Evolutionary conservation across 1,140 invertebrate species (phyloP), one percentile per base, ranked within the genome.

Genomic region (Polypedilum pembai): DNA sequence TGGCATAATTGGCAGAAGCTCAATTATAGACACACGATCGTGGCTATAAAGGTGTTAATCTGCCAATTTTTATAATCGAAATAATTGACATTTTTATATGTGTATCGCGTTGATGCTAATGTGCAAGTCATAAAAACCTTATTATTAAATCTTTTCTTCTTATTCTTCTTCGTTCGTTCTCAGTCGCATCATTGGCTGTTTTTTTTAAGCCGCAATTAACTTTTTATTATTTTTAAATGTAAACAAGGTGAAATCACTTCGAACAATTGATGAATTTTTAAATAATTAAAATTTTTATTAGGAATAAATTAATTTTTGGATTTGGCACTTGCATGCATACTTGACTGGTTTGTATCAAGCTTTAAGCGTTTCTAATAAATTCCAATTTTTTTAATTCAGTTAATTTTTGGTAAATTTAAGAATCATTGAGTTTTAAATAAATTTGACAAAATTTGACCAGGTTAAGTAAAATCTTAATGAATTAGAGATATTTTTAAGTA

Each of bases 21-120:
- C 20, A 33, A 33, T 73, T 73, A 73, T 73, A 33, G 69, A 73
- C 69, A 21, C 69, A 73, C 21, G 12, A 33, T 73, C 69, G 7
- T 73, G 20, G 21, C 33, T 21, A 21, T 33, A 73, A 21, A 21
- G 33, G 69, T 73, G 20, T 73, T 73, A 73, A 73, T 73, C 20
- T 33, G 33, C 69, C 33, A 40, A 33, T 33, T 15, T 72, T 33
- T 33, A 24, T 24, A 73, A 73, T 15, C 20, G 33, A 73, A 33
- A 73, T 73, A 15, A 33, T 21, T 73, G 20, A 40, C 33, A 33
- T 15, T 73, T 24, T 33, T 33, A 21, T 15, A 72, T 72, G 5
- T 73, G 15, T 21, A 33, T 33, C 24, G 24, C 24, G 24, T 33
- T 56, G 45, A 56, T n/a, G n/a, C 45, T 56, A 56, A 56, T 56